These are phyloP conservation scores for Drosophila barbarae DNA, from an alignment of 2,888 invertebrate species.

Conservation along the genomic window DNA sequence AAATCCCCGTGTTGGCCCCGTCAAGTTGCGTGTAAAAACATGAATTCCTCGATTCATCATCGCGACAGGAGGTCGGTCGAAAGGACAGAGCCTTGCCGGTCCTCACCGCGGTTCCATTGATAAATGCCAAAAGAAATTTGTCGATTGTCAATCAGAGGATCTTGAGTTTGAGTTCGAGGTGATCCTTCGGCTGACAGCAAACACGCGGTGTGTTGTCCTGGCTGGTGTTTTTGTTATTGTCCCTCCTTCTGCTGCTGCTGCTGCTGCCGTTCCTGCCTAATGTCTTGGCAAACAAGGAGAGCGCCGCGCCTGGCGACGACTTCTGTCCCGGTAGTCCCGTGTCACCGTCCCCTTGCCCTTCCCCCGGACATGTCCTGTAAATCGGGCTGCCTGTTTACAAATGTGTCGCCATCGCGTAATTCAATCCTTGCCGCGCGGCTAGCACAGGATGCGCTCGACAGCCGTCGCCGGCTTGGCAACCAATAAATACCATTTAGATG, in stretches of 20 bases:
- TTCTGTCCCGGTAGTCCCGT: conserved; percentile 59
- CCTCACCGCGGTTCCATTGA: conserved; percentile 58
- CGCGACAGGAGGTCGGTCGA: conserved; percentile 31
- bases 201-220: conserved; percentile 58
- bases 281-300: conserved; percentile 67
- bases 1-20: conserved; percentile 36
- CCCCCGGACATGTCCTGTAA: conserved; percentile 42
- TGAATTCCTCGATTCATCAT: conserved; percentile 61
- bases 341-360: conserved; percentile 12
- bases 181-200: conserved; percentile 54
- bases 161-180: conserved; percentile 28
- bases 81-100: conserved; percentile 12
- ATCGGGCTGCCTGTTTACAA: conserved; percentile 69
- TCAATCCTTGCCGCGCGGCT: conserved; percentile 59
- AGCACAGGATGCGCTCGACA: conserved; percentile 64
- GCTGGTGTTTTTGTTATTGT: conserved; percentile 41
- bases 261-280: conserved; percentile 42
- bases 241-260: conserved; percentile 28
- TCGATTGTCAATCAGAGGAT: conserved; percentile 66
- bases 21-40: conserved; percentile 66
- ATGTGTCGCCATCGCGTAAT: conserved; percentile 72
- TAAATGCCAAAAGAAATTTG: conserved; percentile 68
- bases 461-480: conserved; percentile 72
- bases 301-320: conserved; percentile 54
- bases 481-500: conserved; percentile 71